Percentiles rank a stretch among this genome's conserved stretches.
Conservation (phyloP, 2,113 vertebrate species). For the Syngnathoides biaculeatus region DNA sequence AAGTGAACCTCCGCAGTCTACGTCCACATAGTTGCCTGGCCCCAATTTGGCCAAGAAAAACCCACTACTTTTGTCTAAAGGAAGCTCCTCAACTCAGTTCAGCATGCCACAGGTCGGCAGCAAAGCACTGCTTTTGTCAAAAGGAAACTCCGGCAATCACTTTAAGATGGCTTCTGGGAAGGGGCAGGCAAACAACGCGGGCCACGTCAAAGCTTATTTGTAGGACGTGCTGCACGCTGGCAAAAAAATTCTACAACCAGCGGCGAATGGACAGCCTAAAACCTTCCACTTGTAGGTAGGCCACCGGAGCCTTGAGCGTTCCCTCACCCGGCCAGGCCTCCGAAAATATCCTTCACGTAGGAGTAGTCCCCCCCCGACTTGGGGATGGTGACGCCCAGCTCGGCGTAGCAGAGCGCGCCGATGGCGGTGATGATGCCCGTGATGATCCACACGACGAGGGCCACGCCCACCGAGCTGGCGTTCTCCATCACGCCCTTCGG, state of each 20-base stretch:
- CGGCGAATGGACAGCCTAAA: background rate
- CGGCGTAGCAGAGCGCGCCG: constrained; percentile 88
- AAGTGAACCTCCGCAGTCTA: too few species aligned
- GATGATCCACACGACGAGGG: constrained; percentile 86
- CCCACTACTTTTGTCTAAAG: too few species aligned
- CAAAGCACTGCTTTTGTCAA: background rate
- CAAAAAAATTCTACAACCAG: too few species aligned
- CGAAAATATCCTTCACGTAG: constrained; percentile 92
- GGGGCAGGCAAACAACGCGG: too few species aligned
- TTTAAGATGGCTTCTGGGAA: too few species aligned
- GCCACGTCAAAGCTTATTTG: too few species aligned
- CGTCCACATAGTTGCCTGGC: too few species aligned
- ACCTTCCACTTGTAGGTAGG: background rate
- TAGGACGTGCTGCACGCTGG: too few species aligned
- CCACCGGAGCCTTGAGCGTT: background rate
- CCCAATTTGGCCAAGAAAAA: too few species aligned
- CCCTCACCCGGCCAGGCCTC: constrained; percentile 86
- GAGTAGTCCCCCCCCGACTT: constrained; percentile 91
- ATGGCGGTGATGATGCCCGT: constrained; percentile 87
- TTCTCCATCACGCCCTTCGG: constrained; percentile 91
- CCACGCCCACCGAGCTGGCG: constrained; percentile 84
- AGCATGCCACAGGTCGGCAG: too few species aligned
- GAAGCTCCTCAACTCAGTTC: too few species aligned
- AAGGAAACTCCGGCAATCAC: too few species aligned
- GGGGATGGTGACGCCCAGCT: constrained; percentile 90